A percentile compares a stretch with the other conserved stretches of the same genome.
phyloP scores from a whole-genome alignment of 2,797 vertebrate genomes.

The Centroberyx gerrardi region DNA sequence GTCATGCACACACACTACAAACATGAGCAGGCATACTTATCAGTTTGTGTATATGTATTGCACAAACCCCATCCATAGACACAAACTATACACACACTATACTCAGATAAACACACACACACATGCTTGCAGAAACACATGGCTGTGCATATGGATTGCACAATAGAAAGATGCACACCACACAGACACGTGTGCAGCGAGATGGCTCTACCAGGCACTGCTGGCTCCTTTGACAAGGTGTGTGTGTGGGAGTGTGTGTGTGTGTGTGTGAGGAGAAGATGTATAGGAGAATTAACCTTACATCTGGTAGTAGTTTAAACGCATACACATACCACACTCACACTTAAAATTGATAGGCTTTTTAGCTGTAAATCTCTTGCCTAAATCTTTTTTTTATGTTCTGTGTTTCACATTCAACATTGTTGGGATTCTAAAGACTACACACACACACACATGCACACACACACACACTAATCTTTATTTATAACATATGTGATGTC shows the following conservation, averaged over 20 bases:
- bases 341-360: conserved; percentile 32
- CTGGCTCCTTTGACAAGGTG: conserved; percentile 60
- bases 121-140: background rate
- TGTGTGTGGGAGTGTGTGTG: conserved; percentile 15
- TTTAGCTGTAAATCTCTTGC: conserved; percentile 44
- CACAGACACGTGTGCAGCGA: conserved; percentile 35
- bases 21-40: too few relatives aligned
- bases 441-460: conserved; percentile 12
- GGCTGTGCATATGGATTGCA: conserved; percentile 17
- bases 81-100: too few relatives aligned
- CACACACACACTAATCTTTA: conserved; percentile 33
- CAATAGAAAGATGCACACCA: conserved; percentile 24
- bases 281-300: conserved; percentile 34
- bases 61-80: background rate
- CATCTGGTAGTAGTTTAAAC: conserved; percentile 69
- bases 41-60: background rate
- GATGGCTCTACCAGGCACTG: conserved; percentile 76
- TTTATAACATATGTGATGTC: conserved; percentile 23
- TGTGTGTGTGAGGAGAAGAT: conserved; percentile 32
- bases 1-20: too few relatives aligned
- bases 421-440: conserved; percentile 28
- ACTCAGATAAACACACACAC: background rate
- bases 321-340: conserved; percentile 26
- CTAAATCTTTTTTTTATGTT: conserved; percentile 20
- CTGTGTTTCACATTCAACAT: conserved; percentile 12